phyloP scores from a whole-genome alignment of 2,113 vertebrate species.

The Gasterosteus nipponicus region DNA sequence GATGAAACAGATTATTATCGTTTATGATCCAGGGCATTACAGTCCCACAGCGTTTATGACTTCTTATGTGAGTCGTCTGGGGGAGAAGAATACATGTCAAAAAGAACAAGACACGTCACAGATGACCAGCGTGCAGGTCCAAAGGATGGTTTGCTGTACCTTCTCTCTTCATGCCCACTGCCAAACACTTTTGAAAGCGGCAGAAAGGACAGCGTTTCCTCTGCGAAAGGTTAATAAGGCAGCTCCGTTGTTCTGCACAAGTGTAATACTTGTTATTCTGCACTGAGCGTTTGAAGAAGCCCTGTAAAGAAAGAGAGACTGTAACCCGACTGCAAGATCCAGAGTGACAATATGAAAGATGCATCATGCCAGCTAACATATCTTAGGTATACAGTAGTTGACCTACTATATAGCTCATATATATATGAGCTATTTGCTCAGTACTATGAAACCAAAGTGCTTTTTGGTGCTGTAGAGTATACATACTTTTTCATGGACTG shows the following conservation, averaged over 20 bases:
- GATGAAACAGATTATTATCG: slow-evolving; percentile 10
- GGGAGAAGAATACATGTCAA: slow-evolving; percentile 23
- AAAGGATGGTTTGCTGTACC: slow-evolving; percentile 63
- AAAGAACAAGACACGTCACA: slow-evolving; percentile 16
- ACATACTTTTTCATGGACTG: not conserved
- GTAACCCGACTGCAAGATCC: not conserved
- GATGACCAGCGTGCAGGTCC: not conserved
- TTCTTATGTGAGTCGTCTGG: slow-evolving; percentile 57
- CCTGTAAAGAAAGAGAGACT: slow-evolving; percentile 62
- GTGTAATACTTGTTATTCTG: slow-evolving; percentile 85
- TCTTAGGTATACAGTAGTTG: not conserved
- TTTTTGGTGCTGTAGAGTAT: not conserved
- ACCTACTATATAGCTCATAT: not conserved
- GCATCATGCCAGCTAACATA: not conserved
- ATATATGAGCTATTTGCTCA: not conserved
- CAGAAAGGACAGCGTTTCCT: slow-evolving; percentile 85
- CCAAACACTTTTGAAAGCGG: slow-evolving; percentile 85
- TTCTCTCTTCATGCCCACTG: slow-evolving; percentile 85
- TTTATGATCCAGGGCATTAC: slow-evolving; percentile 54
- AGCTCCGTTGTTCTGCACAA: slow-evolving; percentile 80
- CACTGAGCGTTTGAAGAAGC: slow-evolving; percentile 86
- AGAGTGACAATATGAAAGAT: not conserved
- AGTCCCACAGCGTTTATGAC: slow-evolving; percentile 62
- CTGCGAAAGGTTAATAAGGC: slow-evolving; percentile 82
- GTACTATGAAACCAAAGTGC: not conserved